Percentiles rank a stretch among this genome's conserved stretches.
phyloP scores from a whole-genome alignment of 2,888 invertebrate species.

The Phasia obesa region DNA sequence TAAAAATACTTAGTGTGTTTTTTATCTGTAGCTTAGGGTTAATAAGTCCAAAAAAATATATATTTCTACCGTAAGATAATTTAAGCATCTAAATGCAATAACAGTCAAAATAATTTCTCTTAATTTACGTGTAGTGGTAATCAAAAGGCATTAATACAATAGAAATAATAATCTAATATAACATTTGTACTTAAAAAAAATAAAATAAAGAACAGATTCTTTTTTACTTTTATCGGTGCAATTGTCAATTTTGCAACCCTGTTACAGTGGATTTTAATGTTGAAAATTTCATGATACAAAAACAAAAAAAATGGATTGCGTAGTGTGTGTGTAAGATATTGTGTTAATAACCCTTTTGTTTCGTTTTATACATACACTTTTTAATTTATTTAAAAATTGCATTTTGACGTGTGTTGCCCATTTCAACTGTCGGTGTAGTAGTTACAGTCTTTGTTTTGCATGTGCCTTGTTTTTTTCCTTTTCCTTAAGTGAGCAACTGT shows the following conservation, averaged over 20 bases:
- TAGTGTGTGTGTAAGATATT: conserved; percentile 18
- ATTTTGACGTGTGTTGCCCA: conserved; percentile 52
- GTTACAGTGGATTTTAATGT: background rate
- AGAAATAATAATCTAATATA: too few relatives aligned
- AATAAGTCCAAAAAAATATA: too few relatives aligned
- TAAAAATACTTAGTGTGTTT: too few relatives aligned
- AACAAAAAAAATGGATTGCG: background rate
- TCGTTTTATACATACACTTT: conserved; percentile 39
- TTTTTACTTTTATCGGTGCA: background rate
- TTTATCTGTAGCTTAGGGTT: too few relatives aligned
- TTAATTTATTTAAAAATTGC: conserved; percentile 18
- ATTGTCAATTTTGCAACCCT: background rate
- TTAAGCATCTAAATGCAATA: too few relatives aligned
- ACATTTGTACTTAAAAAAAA: too few relatives aligned
- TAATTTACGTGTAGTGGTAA: too few relatives aligned
- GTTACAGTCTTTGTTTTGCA: conserved; percentile 16
- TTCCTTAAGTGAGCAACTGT: conserved; percentile 50
- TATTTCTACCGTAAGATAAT: too few relatives aligned
- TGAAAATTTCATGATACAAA: conserved; percentile 23
- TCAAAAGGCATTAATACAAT: too few relatives aligned
- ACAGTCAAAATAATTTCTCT: too few relatives aligned
- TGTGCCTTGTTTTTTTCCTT: conserved; percentile 1
- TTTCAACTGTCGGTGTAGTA: conserved; percentile 52
- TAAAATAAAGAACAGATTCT: too few relatives aligned
- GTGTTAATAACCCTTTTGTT: conserved; percentile 55